Evolutionary conservation across 2,113 vertebrate genomes (phyloP).

Genomic region (Malurus elegans): DNA sequence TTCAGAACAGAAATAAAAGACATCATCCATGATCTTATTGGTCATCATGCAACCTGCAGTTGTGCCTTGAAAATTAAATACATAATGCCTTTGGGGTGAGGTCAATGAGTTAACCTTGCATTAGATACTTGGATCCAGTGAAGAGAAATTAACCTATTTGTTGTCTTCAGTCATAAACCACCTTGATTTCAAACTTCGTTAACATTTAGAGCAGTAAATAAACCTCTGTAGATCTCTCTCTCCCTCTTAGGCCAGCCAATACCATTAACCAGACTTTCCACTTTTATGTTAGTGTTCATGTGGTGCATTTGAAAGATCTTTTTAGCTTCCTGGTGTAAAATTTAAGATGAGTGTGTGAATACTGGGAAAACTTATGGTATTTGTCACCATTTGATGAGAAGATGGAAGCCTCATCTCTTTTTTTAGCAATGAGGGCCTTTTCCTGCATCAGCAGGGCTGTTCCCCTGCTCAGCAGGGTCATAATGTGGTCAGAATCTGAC

Average conservation of each 20-base stretch:
- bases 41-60: neutral
- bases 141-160: neutral
- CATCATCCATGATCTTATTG: neutral
- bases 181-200: neutral
- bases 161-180: neutral
- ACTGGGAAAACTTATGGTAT: neutral
- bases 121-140: neutral
- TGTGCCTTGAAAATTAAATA: constrained; percentile 26
- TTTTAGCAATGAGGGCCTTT: neutral
- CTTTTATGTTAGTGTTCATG: neutral
- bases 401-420: neutral
- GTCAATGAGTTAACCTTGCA: neutral
- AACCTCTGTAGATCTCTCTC: neutral
- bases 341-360: neutral
- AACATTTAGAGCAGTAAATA: neutral
- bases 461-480: neutral
- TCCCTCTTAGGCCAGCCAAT: neutral
- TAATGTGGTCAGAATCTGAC: neutral
- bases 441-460: neutral
- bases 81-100: neutral
- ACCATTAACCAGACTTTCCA: neutral
- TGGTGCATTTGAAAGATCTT: neutral
- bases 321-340: neutral
- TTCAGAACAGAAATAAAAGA: constrained; percentile 10
- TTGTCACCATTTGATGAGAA: neutral